Base-by-base conservation (phyloP, 2,797 vertebrate genomes). In the Dicrostonyx torquatus region DNA sequence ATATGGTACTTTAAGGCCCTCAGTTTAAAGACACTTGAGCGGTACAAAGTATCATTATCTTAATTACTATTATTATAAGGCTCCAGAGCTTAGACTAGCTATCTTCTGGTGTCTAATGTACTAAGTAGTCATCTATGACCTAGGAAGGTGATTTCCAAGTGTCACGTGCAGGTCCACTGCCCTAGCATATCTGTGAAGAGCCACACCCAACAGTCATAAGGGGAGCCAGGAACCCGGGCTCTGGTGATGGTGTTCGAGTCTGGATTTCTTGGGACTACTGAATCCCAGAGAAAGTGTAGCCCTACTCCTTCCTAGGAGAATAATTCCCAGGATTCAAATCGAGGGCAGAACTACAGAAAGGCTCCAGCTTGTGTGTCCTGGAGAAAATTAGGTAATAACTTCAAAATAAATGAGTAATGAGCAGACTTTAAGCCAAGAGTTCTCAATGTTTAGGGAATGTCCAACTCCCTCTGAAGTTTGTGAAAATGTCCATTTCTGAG, bases 41-140 rank as follows among this genome's bases (percentile, higher is more conserved):
- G 90, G 89, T 68, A 97, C 93, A 94, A 96, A 97, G 95, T 96
- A 96, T 97, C 95, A 97, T 97, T 97, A 97, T 82, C 83, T 92
- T 97, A 97, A 97, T 97, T 95, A 97, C 96, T 97, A 94, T 97
- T 94, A 97, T 97, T 97, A 97, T 72, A 96, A 96, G 97, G 95
- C 97, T 97, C 96, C 95, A 95, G 90, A 92, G 90, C 90, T 91
- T 92, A 87, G 93, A 91, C 86, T 91, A 95, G 84, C 85, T 95
- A 90, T 58, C 96, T 82, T 94, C 88, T 93, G 78, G 93, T 64
- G 94, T 97, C 95, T 97, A 95, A 96, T 87, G 43, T 75, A 77
- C 84, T 82, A 60, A 91, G 53, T 77, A 95, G 90, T 90, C 78
- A 93, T 95, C 93, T 92, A 29, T 90, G 94, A 90, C 77, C 85